A percentile compares a stretch with the other conserved stretches of the same genome.
Evolutionary conservation across 2,113 vertebrate species (phyloP).

Genomic region (Condylura cristata): DNA sequence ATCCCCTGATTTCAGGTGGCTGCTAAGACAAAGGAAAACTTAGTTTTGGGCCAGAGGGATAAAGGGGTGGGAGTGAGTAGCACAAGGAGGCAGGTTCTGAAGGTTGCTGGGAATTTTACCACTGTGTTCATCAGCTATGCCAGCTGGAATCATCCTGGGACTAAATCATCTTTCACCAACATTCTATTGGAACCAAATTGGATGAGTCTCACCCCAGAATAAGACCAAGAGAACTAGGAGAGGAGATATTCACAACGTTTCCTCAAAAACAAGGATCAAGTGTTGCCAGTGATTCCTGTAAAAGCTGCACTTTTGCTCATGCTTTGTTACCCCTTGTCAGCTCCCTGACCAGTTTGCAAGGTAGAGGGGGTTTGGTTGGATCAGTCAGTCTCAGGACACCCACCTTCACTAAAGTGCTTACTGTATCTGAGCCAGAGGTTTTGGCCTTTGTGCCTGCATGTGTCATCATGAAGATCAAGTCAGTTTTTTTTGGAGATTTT

Average conservation of each 20-base stretch:
- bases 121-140: neutral
- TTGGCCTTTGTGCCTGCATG: neutral
- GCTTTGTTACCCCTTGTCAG: neutral
- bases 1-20: neutral
- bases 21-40: neutral
- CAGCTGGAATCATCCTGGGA: neutral
- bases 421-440: neutral
- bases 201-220: neutral
- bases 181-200: neutral
- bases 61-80: neutral
- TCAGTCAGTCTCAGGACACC: neutral
- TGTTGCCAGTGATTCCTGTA: neutral
- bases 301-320: neutral
- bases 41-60: neutral
- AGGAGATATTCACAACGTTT: neutral
- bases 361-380: neutral
- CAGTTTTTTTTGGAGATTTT: neutral
- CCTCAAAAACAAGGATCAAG: neutral
- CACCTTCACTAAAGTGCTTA: neutral
- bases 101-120: neutral
- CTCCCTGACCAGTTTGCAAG: neutral
- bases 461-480: neutral
- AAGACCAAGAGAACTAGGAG: neutral
- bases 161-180: neutral
- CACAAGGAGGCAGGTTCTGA: neutral